phyloP scores from a whole-genome alignment of 2,113 vertebrate genomes.

The Calyptomena viridis region DNA sequence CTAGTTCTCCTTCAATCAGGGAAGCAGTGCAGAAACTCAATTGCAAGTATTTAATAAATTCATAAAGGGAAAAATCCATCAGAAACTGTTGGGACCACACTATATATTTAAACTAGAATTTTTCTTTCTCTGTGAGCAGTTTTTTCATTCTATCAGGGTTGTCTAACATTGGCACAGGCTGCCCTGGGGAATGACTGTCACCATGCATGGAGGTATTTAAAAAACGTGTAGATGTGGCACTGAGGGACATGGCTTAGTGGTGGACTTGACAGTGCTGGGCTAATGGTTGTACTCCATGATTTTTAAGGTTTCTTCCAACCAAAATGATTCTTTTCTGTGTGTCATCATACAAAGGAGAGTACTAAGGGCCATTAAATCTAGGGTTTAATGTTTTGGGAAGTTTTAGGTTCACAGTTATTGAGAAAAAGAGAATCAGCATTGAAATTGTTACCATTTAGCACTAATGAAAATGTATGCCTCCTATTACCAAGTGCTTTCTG shows the following conservation, averaged over 20 bases:
- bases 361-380: not conserved
- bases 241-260: not conserved
- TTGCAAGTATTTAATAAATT: conserved; percentile 1
- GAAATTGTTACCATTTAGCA: not conserved
- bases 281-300: not conserved
- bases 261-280: not conserved
- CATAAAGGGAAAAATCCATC: not conserved
- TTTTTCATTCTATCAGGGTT: not conserved
- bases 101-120: not conserved
- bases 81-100: not conserved
- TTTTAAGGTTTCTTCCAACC: not conserved
- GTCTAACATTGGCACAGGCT: not conserved
- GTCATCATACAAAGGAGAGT: not conserved
- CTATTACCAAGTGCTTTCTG: not conserved
- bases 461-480: not conserved
- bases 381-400: not conserved
- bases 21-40: conserved; percentile 13
- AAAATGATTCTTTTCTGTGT: not conserved
- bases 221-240: not conserved
- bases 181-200: not conserved
- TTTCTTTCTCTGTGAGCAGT: not conserved
- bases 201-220: not conserved
- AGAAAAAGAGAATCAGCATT: not conserved
- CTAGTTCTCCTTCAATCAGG: conserved; percentile 58
- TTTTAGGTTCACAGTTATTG: not conserved